These are phyloP conservation scores for Hippocampus mohnikei DNA, from an alignment of 2,113 vertebrate genomes.

Conservation along the genomic window DNA sequence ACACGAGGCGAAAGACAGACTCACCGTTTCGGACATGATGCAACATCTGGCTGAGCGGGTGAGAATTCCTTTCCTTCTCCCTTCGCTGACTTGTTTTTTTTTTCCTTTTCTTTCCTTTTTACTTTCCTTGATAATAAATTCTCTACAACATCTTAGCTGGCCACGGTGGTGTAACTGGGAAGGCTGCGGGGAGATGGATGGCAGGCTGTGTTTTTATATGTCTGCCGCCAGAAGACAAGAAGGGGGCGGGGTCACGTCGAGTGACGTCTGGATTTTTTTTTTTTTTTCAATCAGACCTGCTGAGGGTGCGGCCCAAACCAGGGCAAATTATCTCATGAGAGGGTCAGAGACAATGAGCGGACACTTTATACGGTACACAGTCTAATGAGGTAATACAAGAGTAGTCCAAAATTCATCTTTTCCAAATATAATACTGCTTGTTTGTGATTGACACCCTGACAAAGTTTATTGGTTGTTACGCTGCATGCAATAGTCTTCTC, in stretches of 20 bases:
- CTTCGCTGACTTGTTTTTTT: not conserved
- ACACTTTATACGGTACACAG: not conserved
- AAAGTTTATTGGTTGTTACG: not conserved
- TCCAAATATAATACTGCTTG: not conserved
- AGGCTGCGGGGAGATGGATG: slow-evolving; percentile 65
- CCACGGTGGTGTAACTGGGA: slow-evolving; percentile 68
- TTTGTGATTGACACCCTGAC: not conserved
- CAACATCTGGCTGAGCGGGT: slow-evolving; percentile 18
- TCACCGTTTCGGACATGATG: slow-evolving; percentile 54
- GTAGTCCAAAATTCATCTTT: not conserved
- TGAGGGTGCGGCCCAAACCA: slow-evolving; percentile 64
- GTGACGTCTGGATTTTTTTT: slow-evolving; percentile 55
- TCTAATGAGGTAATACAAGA: not conserved
- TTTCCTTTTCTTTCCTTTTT: not conserved
- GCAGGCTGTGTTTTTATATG: slow-evolving; percentile 71
- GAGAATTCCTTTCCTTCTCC: not conserved
- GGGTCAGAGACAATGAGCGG: slow-evolving; percentile 24
- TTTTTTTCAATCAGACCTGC: slow-evolving; percentile 44
- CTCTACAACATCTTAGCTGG: slow-evolving; percentile 39
- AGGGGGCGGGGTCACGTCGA: slow-evolving; percentile 59
- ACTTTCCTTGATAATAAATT: not conserved
- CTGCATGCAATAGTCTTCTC: too few relatives aligned
- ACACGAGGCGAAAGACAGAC: slow-evolving; percentile 27
- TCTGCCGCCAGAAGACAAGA: slow-evolving; percentile 60
- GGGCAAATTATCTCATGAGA: slow-evolving; percentile 39